Conservation (phyloP, 2,113 vertebrate genomes). For the Daboia siamensis region DNA sequence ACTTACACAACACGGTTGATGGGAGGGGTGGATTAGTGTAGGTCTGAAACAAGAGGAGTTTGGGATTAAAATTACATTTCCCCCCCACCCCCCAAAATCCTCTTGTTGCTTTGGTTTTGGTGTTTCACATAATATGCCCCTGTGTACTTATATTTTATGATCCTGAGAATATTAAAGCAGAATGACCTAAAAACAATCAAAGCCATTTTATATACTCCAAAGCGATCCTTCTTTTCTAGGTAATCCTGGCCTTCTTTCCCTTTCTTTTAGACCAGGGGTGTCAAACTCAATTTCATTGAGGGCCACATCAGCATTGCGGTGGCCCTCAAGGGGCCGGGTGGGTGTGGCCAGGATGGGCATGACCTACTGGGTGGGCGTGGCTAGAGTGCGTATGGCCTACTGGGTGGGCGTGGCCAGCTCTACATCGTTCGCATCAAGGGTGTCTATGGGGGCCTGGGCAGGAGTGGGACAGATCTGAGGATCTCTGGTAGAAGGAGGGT, state of each 20-base stretch:
- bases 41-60: background rate
- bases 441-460: too few species aligned
- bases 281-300: too few species aligned
- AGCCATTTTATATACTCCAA: constrained; percentile 1
- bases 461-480: too few species aligned
- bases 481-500: too few species aligned
- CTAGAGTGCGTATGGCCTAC: too few species aligned
- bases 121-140: background rate
- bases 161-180: background rate
- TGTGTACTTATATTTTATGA: background rate
- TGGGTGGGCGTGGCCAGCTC: too few species aligned
- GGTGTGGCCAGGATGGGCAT: too few species aligned
- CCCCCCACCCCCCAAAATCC: background rate
- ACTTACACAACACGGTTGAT: background rate
- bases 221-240: background rate
- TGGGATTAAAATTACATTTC: background rate
- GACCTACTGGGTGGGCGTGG: too few species aligned
- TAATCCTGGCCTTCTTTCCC: background rate
- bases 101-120: background rate
- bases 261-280: background rate
- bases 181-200: background rate
- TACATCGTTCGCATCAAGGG: too few species aligned
- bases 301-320: too few species aligned
- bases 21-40: background rate
- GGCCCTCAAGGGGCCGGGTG: too few species aligned